Evolutionary conservation across 1,140 invertebrate species (phyloP).

Genomic region (Lepidurus arcticus): DNA sequence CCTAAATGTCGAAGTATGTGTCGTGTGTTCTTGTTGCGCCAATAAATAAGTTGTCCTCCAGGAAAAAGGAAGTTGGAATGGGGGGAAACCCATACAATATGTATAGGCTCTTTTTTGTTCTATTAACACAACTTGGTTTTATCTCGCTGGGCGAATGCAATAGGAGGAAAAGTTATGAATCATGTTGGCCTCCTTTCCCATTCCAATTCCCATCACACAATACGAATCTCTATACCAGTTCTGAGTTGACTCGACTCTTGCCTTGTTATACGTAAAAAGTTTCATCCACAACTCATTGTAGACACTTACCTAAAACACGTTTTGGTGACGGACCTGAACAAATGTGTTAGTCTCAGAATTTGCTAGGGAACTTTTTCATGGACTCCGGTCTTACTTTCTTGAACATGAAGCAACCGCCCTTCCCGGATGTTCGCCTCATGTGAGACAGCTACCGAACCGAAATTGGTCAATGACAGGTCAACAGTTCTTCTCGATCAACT

Average conservation of each 20-base stretch:
- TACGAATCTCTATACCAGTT: neutral
- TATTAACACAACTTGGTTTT: no score
- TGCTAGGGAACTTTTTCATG: neutral
- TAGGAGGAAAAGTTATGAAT: neutral
- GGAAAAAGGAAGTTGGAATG: no score
- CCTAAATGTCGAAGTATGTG: no score
- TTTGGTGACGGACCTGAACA: no score
- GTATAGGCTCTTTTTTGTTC: no score
- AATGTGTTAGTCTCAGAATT: no score
- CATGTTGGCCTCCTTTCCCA: conserved; percentile 17
- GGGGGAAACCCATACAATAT: no score
- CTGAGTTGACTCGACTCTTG: neutral
- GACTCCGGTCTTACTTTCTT: neutral
- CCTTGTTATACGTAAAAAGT: neutral
- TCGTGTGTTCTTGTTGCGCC: no score
- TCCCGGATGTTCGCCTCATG: conserved; percentile 13
- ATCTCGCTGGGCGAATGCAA: neutral
- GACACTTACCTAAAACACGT: no score
- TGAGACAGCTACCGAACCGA: conserved; percentile 1
- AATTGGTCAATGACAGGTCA: conserved; percentile 10
- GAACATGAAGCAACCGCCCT: conserved; percentile 5
- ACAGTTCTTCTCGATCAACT: neutral
- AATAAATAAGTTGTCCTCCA: no score
- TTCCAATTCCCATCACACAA: conserved; percentile 2
- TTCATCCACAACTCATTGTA: neutral